Base-by-base conservation (phyloP, 2,797 vertebrate species). In the Erpetoichthys calabaricus region DNA sequence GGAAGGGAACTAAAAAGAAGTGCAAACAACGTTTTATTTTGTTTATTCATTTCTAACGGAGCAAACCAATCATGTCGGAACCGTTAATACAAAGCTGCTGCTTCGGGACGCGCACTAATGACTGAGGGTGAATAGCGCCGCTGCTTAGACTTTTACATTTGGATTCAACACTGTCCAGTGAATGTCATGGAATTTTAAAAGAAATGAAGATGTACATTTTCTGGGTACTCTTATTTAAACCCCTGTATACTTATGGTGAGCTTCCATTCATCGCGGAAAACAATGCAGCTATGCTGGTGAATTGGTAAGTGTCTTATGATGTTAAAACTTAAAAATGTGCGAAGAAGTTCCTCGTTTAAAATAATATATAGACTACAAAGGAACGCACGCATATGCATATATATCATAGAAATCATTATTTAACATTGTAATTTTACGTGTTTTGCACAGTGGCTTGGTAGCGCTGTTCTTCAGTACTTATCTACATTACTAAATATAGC, bases 261-360 rank as follows among this genome's bases (percentile, higher is more conserved):
- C 80, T 97, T 67, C 94, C 92, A 0, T 89, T 99, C 78, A 87
- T 95, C 55, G 79, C 87, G 0, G 90, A 96, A 66, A 97, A 97
- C 68, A 92, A 91, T 2, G 94, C 94, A 0, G 90, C 88, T 50
- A 89, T 98, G 87, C 70, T 83, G 77, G 91, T 97, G 64, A 92
- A 96, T 87, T 97, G 94, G 94, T 97, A 75, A 96, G 92, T 82
- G 53, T 3, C 9, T 49, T 49, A 3, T 43, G 5, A 60, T 45
- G 41, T 25, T 42, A 47, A 4, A 6, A 42, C 10, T 2, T 58
- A 4, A 57, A n/a, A 47, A 51, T 56, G 1, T 25, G 25, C 25
- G 25, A 25, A 25, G 25, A 25, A 25, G 25, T 2, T 25, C 25
- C 25, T 25, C 25, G 1, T 25, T 25, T 25, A 25, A 25, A 25